Percentiles rank a stretch among this genome's conserved stretches.
phyloP scores from a whole-genome alignment of 2,113 vertebrate genomes.

The rabbit (Oryctolagus cuniculus) region DNA sequence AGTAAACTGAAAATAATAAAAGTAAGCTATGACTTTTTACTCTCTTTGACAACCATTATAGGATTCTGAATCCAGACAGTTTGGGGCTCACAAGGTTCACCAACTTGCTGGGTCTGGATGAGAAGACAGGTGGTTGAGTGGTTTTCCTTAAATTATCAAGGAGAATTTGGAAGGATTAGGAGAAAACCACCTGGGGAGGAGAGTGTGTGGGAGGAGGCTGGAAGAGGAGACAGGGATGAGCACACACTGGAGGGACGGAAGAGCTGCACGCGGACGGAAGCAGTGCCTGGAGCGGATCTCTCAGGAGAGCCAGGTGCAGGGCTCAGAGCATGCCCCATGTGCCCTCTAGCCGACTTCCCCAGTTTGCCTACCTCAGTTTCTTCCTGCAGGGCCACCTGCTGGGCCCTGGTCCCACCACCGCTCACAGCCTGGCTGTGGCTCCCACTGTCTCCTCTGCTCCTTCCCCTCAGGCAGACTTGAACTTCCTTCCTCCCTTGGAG shows the following conservation, averaged over 20 bases:
- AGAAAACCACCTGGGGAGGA: background rate
- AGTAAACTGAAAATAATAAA: conserved; percentile 36
- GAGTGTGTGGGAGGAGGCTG: background rate
- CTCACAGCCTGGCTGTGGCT: no score
- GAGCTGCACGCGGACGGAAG: background rate
- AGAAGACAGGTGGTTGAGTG: background rate
- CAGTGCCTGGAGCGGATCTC: background rate
- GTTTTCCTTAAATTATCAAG: background rate
- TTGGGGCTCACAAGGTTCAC: background rate
- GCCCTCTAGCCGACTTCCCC: background rate
- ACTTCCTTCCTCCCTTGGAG: background rate
- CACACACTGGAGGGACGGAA: background rate
- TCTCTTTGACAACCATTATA: background rate
- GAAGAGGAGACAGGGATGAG: background rate
- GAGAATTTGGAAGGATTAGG: background rate
- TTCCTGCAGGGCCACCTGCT: background rate
- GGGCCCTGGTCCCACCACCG: no score
- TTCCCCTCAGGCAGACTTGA: background rate
- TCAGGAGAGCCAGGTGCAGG: background rate
- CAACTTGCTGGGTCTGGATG: background rate
- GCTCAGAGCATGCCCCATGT: background rate
- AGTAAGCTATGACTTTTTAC: background rate
- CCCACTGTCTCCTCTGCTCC: no score
- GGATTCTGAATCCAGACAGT: background rate
- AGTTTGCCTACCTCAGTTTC: background rate